Conservation (phyloP, 2,797 vertebrate genomes). For the Argyrosomus regius region DNA sequence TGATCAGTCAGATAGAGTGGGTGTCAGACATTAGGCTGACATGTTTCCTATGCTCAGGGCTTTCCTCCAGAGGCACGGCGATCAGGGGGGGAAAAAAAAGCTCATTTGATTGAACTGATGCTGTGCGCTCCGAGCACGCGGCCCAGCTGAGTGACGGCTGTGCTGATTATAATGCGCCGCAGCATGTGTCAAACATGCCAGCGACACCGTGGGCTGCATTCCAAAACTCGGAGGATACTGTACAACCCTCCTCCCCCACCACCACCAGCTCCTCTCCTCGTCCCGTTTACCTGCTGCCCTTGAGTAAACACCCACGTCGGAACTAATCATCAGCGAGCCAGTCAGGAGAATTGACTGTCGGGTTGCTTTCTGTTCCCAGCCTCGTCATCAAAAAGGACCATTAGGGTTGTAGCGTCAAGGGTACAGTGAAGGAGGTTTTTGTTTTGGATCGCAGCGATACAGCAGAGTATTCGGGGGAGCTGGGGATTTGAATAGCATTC, state of each 20-base stretch:
- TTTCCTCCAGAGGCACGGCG: slow-evolving; percentile 50
- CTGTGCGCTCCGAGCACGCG: slow-evolving; percentile 33
- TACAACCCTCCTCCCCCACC: background rate
- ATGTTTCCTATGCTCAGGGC: slow-evolving; percentile 64
- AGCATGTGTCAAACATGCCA: slow-evolving; percentile 62
- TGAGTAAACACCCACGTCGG: slow-evolving; percentile 56
- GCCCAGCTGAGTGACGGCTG: slow-evolving; percentile 53
- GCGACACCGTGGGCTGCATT: slow-evolving; percentile 41
- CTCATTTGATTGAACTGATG: slow-evolving; percentile 69
- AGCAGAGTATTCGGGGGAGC: slow-evolving; percentile 58
- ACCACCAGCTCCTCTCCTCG: too few relatives aligned
- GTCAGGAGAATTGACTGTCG: slow-evolving; percentile 57
- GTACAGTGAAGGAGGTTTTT: slow-evolving; percentile 74
- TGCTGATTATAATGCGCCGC: slow-evolving; percentile 64
- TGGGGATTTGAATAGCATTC: slow-evolving; percentile 66
- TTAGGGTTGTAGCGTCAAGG: slow-evolving; percentile 68
- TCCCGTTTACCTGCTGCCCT: slow-evolving; percentile 53
- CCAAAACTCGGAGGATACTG: slow-evolving; percentile 34
- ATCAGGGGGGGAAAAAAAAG: slow-evolving; percentile 48
- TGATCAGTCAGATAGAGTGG: slow-evolving; percentile 57
- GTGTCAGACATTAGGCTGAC: slow-evolving; percentile 69
- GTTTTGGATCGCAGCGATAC: slow-evolving; percentile 72
- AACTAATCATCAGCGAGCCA: slow-evolving; percentile 48
- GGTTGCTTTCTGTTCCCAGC: slow-evolving; percentile 60
- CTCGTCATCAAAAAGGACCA: slow-evolving; percentile 62